Conservation (phyloP, 2,888 invertebrate genomes). For the Ctena decussata region DNA sequence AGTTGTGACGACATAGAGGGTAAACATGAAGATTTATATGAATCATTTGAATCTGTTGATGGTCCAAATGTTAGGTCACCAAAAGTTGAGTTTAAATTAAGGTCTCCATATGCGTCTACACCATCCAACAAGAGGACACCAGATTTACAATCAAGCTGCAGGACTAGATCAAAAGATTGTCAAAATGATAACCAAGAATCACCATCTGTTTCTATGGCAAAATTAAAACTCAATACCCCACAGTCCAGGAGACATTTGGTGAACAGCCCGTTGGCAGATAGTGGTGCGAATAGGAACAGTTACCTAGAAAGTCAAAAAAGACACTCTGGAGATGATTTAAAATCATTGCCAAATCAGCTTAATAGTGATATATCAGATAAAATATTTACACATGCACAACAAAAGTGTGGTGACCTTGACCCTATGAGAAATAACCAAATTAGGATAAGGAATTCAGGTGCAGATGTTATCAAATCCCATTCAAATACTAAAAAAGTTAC, state of each 20-base stretch:
- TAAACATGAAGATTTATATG: not conserved
- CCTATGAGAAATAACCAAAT: no score
- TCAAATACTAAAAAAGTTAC: not conserved
- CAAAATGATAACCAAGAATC: constrained; percentile 15
- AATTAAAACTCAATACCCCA: constrained; percentile 46
- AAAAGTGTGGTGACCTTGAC: no score
- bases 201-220: constrained; percentile 44
- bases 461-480: no score
- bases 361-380: no score
- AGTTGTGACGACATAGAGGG: not conserved
- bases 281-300: not conserved
- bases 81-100: not conserved
- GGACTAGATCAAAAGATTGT: not conserved
- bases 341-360: no score
- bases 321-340: no score
- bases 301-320: no score
- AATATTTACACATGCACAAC: no score
- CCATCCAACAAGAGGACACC: not conserved
- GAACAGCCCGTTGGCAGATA: not conserved
- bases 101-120: not conserved
- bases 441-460: no score
- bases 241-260: not conserved
- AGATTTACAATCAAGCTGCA: not conserved
- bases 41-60: not conserved
- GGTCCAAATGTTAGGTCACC: not conserved